These are phyloP conservation scores for Blera fallax DNA, from an alignment of 2,888 invertebrate genomes.

Conservation along the genomic window DNA sequence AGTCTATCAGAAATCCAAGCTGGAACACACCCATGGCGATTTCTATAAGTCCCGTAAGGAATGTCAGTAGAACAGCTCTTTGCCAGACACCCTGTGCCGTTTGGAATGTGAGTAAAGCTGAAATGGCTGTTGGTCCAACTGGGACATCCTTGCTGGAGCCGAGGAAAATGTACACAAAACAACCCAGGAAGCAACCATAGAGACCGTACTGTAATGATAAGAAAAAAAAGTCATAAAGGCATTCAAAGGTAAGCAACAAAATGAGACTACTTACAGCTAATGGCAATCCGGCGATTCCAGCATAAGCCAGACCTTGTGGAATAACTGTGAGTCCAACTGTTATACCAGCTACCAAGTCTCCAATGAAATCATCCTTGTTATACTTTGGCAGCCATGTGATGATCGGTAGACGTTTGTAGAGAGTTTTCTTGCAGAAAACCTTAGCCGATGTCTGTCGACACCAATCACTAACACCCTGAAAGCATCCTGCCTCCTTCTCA, in stretches of 20 bases:
- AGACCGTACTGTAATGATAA: conserved; percentile 88
- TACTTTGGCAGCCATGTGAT: conserved; percentile 91
- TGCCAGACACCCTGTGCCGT: conserved; percentile 86
- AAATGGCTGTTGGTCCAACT: conserved; percentile 96
- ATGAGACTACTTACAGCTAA: conserved; percentile 83
- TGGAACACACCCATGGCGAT: conserved; percentile 92
- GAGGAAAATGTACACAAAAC: conserved; percentile 93
- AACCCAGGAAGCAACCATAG: conserved; percentile 95
- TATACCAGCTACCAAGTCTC: conserved; percentile 94
- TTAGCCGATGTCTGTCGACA: conserved; percentile 82
- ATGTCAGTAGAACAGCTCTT: conserved; percentile 88
- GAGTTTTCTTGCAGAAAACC: conserved; percentile 86
- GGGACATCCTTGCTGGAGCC: conserved; percentile 97
- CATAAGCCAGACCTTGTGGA: conserved; percentile 93
- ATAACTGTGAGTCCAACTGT: conserved; percentile 88
- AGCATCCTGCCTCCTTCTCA: conserved; percentile 76
- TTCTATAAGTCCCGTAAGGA: conserved; percentile 89
- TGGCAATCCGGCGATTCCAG: conserved; percentile 90
- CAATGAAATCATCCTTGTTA: conserved; percentile 87
- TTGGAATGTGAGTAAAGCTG: conserved; percentile 92
- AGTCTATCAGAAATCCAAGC: conserved; percentile 93
- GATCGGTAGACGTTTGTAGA: conserved; percentile 89
- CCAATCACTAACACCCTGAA: conserved; percentile 76
- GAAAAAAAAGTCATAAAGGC: background rate
- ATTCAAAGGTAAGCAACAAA: too few relatives aligned